Evolutionary conservation across 2,888 invertebrate genomes (phyloP).

Genomic region (Ectemnius lituratus): DNA sequence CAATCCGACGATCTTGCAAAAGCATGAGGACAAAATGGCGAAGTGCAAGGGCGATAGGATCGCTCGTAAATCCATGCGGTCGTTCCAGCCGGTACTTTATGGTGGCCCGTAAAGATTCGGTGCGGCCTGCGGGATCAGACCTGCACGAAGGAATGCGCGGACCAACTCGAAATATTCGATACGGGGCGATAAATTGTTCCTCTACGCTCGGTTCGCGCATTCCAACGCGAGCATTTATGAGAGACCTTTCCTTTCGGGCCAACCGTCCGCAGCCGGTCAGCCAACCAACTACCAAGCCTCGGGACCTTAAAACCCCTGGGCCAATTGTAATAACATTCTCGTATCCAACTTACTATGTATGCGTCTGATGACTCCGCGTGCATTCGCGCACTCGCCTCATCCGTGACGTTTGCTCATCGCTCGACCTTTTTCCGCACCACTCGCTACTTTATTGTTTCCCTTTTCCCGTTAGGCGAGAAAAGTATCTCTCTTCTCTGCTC

Average conservation of each 20-base stretch:
- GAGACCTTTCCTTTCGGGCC: constrained; percentile 33
- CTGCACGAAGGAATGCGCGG: constrained; percentile 42
- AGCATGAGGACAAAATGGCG: constrained; percentile 26
- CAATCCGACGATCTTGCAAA: constrained; percentile 26
- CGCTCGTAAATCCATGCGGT: constrained; percentile 66
- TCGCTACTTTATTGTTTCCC: background rate
- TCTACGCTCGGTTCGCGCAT: constrained; percentile 42
- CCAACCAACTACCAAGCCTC: background rate
- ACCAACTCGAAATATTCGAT: constrained; percentile 56
- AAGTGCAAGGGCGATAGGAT: constrained; percentile 56
- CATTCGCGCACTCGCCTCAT: no score
- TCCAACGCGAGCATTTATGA: constrained; percentile 51
- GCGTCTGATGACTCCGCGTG: no score
- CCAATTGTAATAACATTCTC: constrained; percentile 45
- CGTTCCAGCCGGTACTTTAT: constrained; percentile 65
- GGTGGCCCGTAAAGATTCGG: constrained; percentile 57
- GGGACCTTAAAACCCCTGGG: constrained; percentile 20
- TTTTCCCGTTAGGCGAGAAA: background rate
- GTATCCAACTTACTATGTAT: background rate
- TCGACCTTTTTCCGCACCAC: background rate
- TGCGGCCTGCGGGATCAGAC: constrained; percentile 45
- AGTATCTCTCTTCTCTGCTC: background rate
- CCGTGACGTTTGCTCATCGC: no score
- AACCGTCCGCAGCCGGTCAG: background rate
- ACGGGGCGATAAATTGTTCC: constrained; percentile 56